phyloP scores from a whole-genome alignment of 1,140 invertebrate species.

The Meloidogyne hapla region DNA sequence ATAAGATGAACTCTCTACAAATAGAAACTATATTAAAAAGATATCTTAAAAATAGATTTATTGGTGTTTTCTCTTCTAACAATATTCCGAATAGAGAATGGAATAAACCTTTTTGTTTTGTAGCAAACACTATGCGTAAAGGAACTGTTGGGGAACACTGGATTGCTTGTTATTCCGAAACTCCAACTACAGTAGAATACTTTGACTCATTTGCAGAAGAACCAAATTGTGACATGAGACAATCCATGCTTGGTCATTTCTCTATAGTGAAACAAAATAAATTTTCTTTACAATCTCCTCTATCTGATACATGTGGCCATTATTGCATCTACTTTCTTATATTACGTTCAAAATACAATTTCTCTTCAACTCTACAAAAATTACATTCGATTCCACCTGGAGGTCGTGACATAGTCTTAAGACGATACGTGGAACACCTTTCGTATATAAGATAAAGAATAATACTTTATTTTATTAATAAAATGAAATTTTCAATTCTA shows the following conservation, averaged over 20 bases:
- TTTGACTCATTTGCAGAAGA: conserved; percentile 21
- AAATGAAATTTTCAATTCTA: no score
- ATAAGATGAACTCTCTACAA: conserved; percentile 23
- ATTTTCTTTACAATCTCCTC: background rate
- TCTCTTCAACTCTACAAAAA: no score
- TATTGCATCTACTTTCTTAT: conserved; percentile 19
- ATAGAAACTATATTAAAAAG: conserved; percentile 10
- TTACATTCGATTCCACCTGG: no score
- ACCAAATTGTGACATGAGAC: conserved; percentile 9
- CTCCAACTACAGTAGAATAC: conserved; percentile 2
- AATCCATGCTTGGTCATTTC: background rate
- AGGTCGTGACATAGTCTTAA: no score
- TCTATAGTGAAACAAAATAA: background rate
- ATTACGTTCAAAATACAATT: no score
- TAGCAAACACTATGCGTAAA: conserved; percentile 11
- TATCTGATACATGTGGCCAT: conserved; percentile 14
- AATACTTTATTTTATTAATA: no score
- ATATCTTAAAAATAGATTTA: conserved; percentile 22
- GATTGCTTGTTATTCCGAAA: background rate
- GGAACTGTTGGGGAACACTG: conserved; percentile 17
- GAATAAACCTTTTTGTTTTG: conserved; percentile 4
- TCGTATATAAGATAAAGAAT: no score
- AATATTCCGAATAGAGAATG: conserved; percentile 5
- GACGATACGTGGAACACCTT: no score
- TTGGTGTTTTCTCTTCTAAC: conserved; percentile 20